These are phyloP conservation scores for Platygyra sinensis DNA, from an alignment of 64 coral and sea anemone genomes.

Conservation along the genomic window DNA sequence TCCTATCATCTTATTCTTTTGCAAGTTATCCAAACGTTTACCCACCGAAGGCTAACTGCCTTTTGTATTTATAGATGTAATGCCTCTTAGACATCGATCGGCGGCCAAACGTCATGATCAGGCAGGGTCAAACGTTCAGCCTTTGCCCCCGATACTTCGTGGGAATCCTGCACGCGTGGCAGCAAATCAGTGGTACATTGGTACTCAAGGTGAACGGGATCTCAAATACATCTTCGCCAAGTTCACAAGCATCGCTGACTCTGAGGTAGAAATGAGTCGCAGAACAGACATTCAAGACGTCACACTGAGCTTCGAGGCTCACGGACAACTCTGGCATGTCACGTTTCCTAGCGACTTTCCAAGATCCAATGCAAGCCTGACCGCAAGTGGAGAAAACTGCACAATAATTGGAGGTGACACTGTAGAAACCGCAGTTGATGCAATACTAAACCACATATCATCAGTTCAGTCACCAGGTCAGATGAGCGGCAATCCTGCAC, in stretches of 20 bases:
- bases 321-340: neutral
- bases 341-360: conserved; percentile 1
- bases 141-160: neutral
- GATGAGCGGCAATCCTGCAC: neutral
- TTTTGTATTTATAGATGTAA: neutral
- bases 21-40: too few relatives aligned
- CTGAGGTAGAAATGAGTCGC: conserved; percentile 10
- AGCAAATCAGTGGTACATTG: neutral
- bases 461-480: neutral
- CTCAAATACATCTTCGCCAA: neutral
- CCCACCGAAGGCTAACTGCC: neutral
- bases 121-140: neutral
- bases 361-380: neutral
- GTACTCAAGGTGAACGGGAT: neutral
- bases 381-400: neutral
- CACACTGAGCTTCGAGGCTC: neutral
- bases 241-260: neutral
- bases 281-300: conserved; percentile 11
- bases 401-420: neutral
- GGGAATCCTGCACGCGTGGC: neutral
- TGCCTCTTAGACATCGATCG: neutral
- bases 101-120: neutral
- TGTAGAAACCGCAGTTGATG: neutral
- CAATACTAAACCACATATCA: neutral
- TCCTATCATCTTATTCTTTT: too few relatives aligned